Conservation (phyloP, 1,140 invertebrate species). For the Drosophila lacteicornis region DNA sequence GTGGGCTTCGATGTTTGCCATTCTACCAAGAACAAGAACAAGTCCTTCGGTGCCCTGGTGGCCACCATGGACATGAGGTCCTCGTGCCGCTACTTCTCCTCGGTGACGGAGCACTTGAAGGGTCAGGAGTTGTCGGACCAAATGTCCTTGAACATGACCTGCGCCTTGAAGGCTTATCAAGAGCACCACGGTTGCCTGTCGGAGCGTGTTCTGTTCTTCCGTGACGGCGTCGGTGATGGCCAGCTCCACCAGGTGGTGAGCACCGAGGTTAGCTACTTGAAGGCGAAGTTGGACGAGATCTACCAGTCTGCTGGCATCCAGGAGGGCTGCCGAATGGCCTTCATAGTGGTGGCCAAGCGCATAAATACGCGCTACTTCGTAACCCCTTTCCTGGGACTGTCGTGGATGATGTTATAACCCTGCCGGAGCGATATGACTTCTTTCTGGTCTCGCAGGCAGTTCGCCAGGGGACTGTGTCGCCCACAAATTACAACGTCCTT, state of each 20-base stretch:
- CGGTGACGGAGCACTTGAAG: constrained; percentile 87
- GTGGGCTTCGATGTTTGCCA: constrained; percentile 96
- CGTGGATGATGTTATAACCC: constrained; percentile 93
- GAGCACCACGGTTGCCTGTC: constrained; percentile 85
- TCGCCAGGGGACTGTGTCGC: constrained; percentile 91
- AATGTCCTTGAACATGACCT: constrained; percentile 87
- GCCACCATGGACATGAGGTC: constrained; percentile 88
- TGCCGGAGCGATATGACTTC: constrained; percentile 93
- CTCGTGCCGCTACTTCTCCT: constrained; percentile 52
- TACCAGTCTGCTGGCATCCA: constrained; percentile 81
- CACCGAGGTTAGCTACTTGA: constrained; percentile 87
- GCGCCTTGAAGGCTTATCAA: constrained; percentile 86
- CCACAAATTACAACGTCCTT: constrained; percentile 92
- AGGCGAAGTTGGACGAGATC: constrained; percentile 85
- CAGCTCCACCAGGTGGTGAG: constrained; percentile 89
- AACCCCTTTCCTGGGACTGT: constrained; percentile 95
- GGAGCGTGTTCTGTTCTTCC: constrained; percentile 88
- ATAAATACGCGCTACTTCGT: constrained; percentile 89
- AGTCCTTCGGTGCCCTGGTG: constrained; percentile 91
- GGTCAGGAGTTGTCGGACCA: constrained; percentile 90
- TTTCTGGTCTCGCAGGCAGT: constrained; percentile 92
- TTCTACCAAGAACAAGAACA: constrained; percentile 87
- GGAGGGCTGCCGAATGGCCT: constrained; percentile 87
- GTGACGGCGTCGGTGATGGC: constrained; percentile 95
- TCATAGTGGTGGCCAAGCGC: constrained; percentile 90